Percentiles rank a stretch among this genome's conserved stretches.
Evolutionary conservation across 2,113 vertebrate genomes (phyloP).

Genomic region (Neoarius graeffei): DNA sequence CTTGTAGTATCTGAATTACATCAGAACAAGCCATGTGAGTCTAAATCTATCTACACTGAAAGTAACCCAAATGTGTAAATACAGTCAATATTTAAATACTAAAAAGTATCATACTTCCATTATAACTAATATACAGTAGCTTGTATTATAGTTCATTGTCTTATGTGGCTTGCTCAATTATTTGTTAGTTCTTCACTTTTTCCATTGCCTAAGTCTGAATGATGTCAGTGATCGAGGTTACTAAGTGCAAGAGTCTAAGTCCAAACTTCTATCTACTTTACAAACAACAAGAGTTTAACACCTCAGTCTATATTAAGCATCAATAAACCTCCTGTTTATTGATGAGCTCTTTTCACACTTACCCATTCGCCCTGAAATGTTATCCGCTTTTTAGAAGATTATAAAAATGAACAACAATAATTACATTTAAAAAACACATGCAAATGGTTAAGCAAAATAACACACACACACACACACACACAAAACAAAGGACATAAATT

Average conservation of each 20-base stretch:
- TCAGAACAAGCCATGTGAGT: background rate
- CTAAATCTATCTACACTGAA: background rate
- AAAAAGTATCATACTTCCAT: background rate
- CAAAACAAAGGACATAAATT: background rate
- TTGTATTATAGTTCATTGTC: background rate
- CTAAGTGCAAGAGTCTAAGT: background rate
- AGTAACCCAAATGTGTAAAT: background rate
- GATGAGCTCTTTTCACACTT: slow-evolving; percentile 61
- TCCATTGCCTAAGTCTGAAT: background rate
- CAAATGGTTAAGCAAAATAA: slow-evolving; percentile 46
- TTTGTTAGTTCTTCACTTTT: background rate
- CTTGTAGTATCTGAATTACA: slow-evolving; percentile 86
- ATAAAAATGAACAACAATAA: slow-evolving; percentile 66
- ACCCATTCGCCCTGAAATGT: slow-evolving; percentile 70
- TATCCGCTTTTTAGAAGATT: slow-evolving; percentile 70
- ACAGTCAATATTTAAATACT: background rate
- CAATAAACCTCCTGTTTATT: slow-evolving; percentile 42
- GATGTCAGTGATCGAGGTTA: background rate
- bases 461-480: slow-evolving; percentile 21
- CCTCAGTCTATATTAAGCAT: background rate
- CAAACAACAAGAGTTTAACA: background rate
- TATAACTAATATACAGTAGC: background rate
- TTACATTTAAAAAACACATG: slow-evolving; percentile 52
- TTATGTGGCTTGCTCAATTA: background rate
- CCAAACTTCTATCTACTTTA: background rate